Percentiles rank a stretch among this genome's conserved stretches.
Conservation (phyloP, 2,113 vertebrate species). For the Diadophis punctatus region DNA sequence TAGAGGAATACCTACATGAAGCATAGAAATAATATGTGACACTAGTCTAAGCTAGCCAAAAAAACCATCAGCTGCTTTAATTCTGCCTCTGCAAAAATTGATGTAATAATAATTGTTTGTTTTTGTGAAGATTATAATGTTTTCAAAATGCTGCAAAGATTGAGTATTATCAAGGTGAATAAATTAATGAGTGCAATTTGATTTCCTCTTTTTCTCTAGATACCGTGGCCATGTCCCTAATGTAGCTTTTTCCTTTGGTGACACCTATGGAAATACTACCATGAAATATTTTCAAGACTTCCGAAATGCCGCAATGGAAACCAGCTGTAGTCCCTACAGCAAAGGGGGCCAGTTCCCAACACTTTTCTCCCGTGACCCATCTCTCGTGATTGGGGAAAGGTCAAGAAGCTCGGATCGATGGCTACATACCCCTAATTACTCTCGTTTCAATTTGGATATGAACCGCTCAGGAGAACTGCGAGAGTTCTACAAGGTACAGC, state of each 20-base stretch:
- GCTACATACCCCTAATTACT: conserved; percentile 41
- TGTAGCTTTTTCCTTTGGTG: conserved; percentile 47
- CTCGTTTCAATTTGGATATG: conserved; percentile 53
- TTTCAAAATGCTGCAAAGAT: background rate
- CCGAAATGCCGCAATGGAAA: conserved; percentile 35
- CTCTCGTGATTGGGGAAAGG: background rate
- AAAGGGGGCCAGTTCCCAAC: conserved; percentile 58
- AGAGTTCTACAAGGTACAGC: conserved; percentile 64
- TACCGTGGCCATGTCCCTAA: conserved; percentile 62
- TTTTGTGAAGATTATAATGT: background rate
- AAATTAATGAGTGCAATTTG: background rate
- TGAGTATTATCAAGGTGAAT: background rate
- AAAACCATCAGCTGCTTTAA: background rate
- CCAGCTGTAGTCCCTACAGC: conserved; percentile 30
- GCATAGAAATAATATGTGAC: background rate
- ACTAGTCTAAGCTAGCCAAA: background rate
- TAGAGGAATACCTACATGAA: background rate
- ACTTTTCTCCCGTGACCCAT: conserved; percentile 45
- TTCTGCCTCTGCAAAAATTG: background rate
- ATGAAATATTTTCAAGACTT: conserved; percentile 62
- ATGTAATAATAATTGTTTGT: background rate
- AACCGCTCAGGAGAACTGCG: conserved; percentile 46
- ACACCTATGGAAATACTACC: conserved; percentile 51
- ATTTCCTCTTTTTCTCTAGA: conserved; percentile 18
- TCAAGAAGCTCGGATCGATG: background rate